Conservation (phyloP, 2,113 vertebrate species). For the Pituophis catenifer region DNA sequence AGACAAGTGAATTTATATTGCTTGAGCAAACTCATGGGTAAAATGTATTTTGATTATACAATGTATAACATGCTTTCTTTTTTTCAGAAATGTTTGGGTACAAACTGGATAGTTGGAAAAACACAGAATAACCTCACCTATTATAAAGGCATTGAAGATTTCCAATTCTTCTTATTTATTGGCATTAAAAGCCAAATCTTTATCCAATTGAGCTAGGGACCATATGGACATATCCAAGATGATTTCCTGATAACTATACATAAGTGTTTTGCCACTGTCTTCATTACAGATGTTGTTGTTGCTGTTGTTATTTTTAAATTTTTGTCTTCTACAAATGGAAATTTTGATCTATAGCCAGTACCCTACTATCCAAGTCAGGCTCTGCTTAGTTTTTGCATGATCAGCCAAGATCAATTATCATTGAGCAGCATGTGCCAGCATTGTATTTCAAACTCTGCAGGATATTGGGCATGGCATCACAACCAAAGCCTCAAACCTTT, state of each 20-base stretch:
- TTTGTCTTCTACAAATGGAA: not conserved
- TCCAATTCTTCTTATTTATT: not conserved
- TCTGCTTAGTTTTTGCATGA: not conserved
- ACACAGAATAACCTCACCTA: not conserved
- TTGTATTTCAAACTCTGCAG: not conserved
- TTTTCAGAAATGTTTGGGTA: not conserved
- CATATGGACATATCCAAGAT: not conserved
- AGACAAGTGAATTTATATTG: not conserved
- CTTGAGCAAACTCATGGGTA: not conserved
- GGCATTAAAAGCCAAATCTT: not conserved
- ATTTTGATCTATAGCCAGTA: not conserved
- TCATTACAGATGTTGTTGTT: not conserved
- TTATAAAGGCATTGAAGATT: not conserved
- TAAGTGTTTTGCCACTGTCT: not conserved
- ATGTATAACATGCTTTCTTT: not conserved
- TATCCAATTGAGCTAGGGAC: not conserved
- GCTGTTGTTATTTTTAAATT: not conserved
- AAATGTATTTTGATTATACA: not conserved
- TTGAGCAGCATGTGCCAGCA: not conserved
- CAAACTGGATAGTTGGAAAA: not conserved
- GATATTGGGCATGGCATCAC: not conserved
- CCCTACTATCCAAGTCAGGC: not conserved
- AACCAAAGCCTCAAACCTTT: not conserved
- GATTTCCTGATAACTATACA: not conserved
- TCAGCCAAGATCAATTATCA: not conserved